Base-by-base conservation (phyloP, 1,140 invertebrate species). In the Steinernema feltiae region DNA sequence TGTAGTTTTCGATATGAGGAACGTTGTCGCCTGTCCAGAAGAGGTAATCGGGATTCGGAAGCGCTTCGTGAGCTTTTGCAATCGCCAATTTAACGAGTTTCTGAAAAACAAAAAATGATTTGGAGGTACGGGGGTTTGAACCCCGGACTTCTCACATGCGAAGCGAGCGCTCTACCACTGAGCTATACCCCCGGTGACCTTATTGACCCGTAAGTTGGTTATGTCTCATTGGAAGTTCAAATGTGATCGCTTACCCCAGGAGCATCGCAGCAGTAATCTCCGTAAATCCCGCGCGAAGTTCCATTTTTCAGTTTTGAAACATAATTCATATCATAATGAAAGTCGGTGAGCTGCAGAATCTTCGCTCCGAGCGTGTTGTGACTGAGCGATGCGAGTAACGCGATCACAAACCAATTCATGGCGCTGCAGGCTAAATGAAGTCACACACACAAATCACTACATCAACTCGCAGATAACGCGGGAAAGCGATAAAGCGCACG, bases 11-110 rank as follows among this genome's bases (percentile, higher is more conserved):
- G 30, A 82, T 80, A 69, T 85, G 83, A 1, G 83, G 80, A 3
- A 83, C 82, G 69, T 81, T 82, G 69, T 85, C 83, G 1, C 83
- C 83, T n/a, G 83, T 85, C 83, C 83, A 85, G 32, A 85, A 69
- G 18, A 85, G 75, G 32, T 78, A 74, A 73, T 85, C 80, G 0
- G 82, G 82, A 31, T 78, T 71, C 30, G 81, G 71, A 30, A 85
- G 18, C 30, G 72, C 69, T 2, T 76, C 48, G 24, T 32, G 30
- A 17, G 82, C 81, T n/a, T 75, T 73, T 32, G 76, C 30, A 1
- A 84, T 29, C 18, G 80, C 75, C 31, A 73, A 71, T 69, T 81
- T 41, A 1, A 84, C 76, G 3, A 84, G 71, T 1, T 32, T 48
- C 80, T 83, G 29, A 30, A 82, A 70, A 0, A 27, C 35, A 41